These are phyloP conservation scores for Beroe ovata DNA, from an alignment of 37 sponge, comb jelly and placozoan genomes.

Conservation along the genomic window DNA sequence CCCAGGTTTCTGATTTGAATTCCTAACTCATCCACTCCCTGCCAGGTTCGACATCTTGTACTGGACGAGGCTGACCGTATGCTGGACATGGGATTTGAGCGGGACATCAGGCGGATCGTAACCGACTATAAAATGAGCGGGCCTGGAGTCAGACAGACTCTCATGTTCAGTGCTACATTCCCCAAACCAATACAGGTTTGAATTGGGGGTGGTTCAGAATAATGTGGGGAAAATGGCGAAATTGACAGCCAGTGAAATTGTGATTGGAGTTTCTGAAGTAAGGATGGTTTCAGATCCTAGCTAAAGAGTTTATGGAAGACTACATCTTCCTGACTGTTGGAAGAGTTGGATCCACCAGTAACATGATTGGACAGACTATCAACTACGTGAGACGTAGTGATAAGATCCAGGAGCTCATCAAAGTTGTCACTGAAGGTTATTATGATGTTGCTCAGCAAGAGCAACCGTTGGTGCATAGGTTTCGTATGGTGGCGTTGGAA, in stretches of 20 bases:
- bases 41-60: constrained; percentile 74
- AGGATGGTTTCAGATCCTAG: constrained; percentile 62
- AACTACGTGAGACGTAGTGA: constrained; percentile 25
- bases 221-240: too few relatives aligned
- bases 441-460: too few relatives aligned
- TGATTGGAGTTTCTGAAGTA: too few relatives aligned
- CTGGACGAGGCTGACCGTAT: constrained; percentile 97
- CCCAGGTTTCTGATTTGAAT: too few relatives aligned
- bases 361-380: constrained; percentile 18
- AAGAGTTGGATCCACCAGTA: constrained; percentile 42
- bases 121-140: constrained; percentile 74
- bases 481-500: too few relatives aligned
- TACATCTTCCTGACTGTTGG: constrained; percentile 63
- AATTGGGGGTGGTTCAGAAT: too few relatives aligned
- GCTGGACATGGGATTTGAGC: constrained; percentile 95
- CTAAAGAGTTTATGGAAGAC: constrained; percentile 65
- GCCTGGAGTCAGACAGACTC: constrained; percentile 80
- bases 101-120: constrained; percentile 81
- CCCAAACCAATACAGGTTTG: constrained; percentile 87
- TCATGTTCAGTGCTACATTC: constrained; percentile 98
- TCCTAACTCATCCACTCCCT: background rate
- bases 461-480: background rate
- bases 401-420: constrained; percentile 26
- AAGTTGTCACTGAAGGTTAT: constrained; percentile 43
- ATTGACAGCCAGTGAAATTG: too few relatives aligned